Conservation (phyloP, 2,113 vertebrate species). For the Ailuropoda melanoleuca region DNA sequence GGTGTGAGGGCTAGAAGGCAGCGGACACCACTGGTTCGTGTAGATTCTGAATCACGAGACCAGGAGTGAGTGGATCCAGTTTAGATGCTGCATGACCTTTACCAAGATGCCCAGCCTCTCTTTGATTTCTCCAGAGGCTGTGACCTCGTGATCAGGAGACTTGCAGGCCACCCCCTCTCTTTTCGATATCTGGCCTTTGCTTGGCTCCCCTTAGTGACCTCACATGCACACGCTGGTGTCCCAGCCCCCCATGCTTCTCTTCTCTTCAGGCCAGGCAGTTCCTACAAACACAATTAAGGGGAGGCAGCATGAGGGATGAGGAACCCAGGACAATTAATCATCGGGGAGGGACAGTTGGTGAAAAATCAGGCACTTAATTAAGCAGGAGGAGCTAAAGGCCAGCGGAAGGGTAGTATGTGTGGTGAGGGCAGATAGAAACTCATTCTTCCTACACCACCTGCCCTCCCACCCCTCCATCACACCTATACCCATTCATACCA, state of each 20-base stretch:
- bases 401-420: background rate
- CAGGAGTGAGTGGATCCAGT: background rate
- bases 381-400: constrained; percentile 48
- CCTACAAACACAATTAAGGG: constrained; percentile 52
- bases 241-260: background rate
- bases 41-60: background rate
- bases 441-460: background rate
- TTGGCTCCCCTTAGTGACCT: background rate
- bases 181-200: background rate
- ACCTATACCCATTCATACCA: background rate
- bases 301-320: constrained; percentile 41
- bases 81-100: background rate
- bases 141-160: background rate
- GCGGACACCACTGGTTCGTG: background rate
- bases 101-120: background rate
- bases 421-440: background rate
- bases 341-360: constrained; percentile 59
- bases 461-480: background rate
- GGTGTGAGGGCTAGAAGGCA: background rate
- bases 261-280: background rate
- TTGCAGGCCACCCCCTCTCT: background rate
- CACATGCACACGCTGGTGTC: background rate
- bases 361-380: constrained; percentile 51
- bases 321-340: constrained; percentile 57
- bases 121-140: background rate